These are phyloP conservation scores for Apamea anceps DNA, from an alignment of 2,888 invertebrate species.

Conservation along the genomic window DNA sequence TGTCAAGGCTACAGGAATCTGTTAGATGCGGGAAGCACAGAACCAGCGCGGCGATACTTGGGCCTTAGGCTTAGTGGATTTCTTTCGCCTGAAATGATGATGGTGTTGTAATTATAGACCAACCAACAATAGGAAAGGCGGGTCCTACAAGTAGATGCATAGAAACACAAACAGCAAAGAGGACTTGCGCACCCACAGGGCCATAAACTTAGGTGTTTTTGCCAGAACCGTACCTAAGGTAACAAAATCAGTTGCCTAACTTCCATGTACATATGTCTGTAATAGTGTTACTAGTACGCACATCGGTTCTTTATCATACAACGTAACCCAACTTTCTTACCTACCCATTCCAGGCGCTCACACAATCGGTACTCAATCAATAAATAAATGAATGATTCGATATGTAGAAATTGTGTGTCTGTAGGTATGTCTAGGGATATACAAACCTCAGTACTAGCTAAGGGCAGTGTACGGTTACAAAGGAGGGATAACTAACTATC, in stretches of 20 bases:
- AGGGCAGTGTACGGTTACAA: neutral
- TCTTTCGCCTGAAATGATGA: too few species aligned
- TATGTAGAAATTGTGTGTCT: constrained; percentile 8
- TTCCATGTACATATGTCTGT: constrained; percentile 13
- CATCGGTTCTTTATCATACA: constrained; percentile 38
- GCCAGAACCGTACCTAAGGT: neutral
- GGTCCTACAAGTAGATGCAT: neutral
- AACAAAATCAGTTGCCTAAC: constrained; percentile 8
- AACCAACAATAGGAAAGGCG: neutral
- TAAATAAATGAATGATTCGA: constrained; percentile 14
- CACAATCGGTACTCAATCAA: constrained; percentile 49
- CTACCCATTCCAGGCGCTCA: constrained; percentile 63
- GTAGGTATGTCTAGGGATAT: neutral
- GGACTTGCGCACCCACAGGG: neutral
- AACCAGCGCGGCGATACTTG: too few species aligned
- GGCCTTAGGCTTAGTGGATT: too few species aligned
- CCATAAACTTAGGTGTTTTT: neutral
- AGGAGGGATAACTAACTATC: neutral
- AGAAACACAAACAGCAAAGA: neutral
- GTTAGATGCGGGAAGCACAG: too few species aligned
- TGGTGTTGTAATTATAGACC: too few species aligned
- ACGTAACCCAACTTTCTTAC: constrained; percentile 67
- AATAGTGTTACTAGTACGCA: constrained; percentile 48
- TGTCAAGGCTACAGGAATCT: too few species aligned
- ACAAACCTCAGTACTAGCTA: neutral